A percentile compares a stretch with the other conserved stretches of the same genome.
Evolutionary conservation across 2,113 vertebrate species (phyloP).

Genomic region (Grantiella picta): DNA sequence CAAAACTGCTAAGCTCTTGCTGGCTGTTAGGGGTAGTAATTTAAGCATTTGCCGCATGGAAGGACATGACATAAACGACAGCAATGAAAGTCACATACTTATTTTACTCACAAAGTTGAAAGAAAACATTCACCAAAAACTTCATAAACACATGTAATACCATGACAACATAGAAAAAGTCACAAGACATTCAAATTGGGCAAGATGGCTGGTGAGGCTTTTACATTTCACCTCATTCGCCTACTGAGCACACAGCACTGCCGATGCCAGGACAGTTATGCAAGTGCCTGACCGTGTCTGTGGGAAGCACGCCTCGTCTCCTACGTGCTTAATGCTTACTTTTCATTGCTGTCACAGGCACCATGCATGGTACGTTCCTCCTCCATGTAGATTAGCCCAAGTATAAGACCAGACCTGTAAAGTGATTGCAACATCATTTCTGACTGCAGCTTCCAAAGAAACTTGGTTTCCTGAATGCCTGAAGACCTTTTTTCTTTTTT

Average conservation of each 20-base stretch:
- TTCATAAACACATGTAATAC: neutral
- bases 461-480: neutral
- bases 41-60: neutral
- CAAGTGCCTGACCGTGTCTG: neutral
- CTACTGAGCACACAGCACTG: neutral
- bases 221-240: neutral
- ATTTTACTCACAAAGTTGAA: neutral
- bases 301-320: neutral
- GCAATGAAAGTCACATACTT: neutral
- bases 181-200: neutral
- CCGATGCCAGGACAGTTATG: constrained; percentile 24
- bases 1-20: constrained; percentile 24
- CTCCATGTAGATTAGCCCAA: neutral
- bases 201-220: neutral
- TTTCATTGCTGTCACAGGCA: neutral
- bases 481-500: neutral
- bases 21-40: constrained; percentile 12
- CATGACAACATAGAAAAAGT: neutral
- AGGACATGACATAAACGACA: neutral
- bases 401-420: neutral
- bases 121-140: neutral
- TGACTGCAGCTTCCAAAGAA: neutral
- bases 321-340: neutral
- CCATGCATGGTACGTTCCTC: neutral
- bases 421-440: neutral